These are phyloP conservation scores for Lottia gigantea DNA, from an alignment of 2,888 invertebrate genomes.

Conservation along the genomic window DNA sequence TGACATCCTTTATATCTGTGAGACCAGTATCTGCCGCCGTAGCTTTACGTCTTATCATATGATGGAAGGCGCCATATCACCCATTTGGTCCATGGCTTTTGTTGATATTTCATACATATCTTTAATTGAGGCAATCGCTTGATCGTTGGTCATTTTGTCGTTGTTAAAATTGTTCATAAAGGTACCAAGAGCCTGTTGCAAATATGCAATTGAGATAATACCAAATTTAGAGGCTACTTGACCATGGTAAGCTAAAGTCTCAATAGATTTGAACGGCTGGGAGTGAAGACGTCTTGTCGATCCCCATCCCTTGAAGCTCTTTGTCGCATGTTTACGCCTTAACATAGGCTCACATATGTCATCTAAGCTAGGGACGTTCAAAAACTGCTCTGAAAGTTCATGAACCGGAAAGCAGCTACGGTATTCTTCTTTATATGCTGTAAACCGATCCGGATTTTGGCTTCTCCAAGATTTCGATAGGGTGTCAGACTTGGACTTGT, in stretches of 20 bases:
- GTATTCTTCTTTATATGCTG: conserved; percentile 4
- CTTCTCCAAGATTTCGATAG: not conserved
- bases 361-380: not conserved
- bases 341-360: not conserved
- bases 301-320: not conserved
- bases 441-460: not conserved
- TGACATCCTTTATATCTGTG: not conserved
- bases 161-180: not conserved
- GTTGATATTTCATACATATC: not conserved
- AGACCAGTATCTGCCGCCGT: not conserved
- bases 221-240: not conserved
- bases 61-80: not conserved
- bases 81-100: not conserved
- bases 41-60: not conserved
- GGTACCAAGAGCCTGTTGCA: not conserved
- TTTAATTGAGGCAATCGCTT: not conserved
- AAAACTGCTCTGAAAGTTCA: not conserved
- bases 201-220: not conserved
- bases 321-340: conserved; percentile 8
- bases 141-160: not conserved
- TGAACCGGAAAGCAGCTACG: not conserved
- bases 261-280: not conserved
- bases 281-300: not conserved
- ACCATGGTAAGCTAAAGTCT: not conserved
- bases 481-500: not conserved